phyloP scores from a whole-genome alignment of 1,140 invertebrate species.

The Colletes latitarsis region DNA sequence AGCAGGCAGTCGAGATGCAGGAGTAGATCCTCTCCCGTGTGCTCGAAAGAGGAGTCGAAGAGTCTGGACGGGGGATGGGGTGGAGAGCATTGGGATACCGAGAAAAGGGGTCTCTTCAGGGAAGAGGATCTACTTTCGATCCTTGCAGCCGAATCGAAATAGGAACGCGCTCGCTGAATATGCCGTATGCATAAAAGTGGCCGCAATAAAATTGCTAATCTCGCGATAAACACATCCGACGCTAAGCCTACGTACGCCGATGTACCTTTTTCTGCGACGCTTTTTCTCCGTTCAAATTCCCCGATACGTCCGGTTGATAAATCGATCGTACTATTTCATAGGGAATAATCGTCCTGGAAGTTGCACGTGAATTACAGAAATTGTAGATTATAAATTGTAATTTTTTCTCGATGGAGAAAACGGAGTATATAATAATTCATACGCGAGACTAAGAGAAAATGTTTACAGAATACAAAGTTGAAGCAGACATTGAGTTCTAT shows the following conservation, averaged over 20 bases:
- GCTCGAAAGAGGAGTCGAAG: neutral
- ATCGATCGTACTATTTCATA: conserved; percentile 28
- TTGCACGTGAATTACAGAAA: conserved; percentile 1
- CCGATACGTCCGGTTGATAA: neutral
- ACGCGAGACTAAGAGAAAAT: no score
- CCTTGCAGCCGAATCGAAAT: conserved; percentile 22
- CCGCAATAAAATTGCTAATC: conserved; percentile 63
- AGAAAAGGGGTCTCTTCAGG: conserved; percentile 12
- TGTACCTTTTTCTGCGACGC: conserved; percentile 19
- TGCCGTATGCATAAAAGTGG: conserved; percentile 38
- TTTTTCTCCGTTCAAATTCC: neutral
- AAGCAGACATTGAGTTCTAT: no score
- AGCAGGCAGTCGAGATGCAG: conserved; percentile 39
- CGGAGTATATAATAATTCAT: no score
- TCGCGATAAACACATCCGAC: conserved; percentile 60
- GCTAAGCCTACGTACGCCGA: conserved; percentile 43
- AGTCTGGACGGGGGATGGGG: neutral
- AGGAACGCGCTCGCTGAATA: neutral
- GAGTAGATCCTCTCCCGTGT: conserved; percentile 18
- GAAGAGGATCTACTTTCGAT: conserved; percentile 43
- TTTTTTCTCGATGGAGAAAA: no score
- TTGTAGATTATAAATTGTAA: no score
- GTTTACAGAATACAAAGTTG: no score
- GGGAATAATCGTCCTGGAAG: neutral
- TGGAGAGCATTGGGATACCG: neutral